A percentile compares a stretch with the other conserved stretches of the same genome.
These are phyloP conservation scores for Pyrocephalus nanus DNA, from an alignment of 2,797 vertebrate genomes.

Conservation along the genomic window DNA sequence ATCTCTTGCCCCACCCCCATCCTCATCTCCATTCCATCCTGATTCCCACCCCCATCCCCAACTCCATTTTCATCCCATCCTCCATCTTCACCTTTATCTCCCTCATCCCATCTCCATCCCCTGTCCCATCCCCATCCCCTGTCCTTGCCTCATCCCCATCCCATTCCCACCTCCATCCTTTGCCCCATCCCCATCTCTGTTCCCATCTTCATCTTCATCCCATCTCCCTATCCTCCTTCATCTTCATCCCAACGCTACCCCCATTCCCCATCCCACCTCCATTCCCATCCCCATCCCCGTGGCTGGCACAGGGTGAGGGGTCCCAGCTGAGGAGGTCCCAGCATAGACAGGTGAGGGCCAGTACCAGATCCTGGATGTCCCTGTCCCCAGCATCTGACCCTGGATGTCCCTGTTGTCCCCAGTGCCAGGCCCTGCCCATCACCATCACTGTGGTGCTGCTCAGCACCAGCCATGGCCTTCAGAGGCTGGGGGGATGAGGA, in stretches of 20 bases:
- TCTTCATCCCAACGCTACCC: background rate
- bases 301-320: background rate
- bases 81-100: background rate
- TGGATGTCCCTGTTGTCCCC: background rate
- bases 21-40: background rate
- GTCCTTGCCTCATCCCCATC: too few species aligned
- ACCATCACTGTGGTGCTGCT: background rate
- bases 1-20: background rate
- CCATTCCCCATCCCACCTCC: background rate
- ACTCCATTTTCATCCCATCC: background rate
- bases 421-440: background rate
- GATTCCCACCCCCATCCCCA: background rate
- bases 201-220: background rate
- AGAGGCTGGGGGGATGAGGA: background rate
- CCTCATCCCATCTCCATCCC: background rate
- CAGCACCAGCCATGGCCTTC: background rate
- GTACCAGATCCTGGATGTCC: background rate
- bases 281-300: too few species aligned
- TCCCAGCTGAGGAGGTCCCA: background rate
- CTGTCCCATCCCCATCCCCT: background rate
- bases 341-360: background rate
- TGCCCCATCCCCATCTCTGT: background rate
- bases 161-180: background rate
- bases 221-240: background rate
- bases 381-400: background rate